These are phyloP conservation scores for Argyrosomus regius DNA, from an alignment of 2,797 vertebrate species.

Conservation along the genomic window DNA sequence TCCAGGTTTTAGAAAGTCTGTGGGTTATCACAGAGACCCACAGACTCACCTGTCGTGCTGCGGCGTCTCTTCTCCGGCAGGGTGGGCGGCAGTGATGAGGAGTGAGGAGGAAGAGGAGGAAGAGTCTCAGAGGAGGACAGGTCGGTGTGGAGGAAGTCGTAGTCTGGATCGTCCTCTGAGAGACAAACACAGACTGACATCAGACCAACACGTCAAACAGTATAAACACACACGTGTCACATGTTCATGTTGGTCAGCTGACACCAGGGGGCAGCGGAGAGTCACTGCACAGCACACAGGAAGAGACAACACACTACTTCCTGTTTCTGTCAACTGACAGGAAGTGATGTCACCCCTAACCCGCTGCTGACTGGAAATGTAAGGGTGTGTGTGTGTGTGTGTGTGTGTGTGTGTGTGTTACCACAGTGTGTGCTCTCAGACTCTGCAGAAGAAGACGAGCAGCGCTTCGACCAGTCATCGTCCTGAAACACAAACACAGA, in stretches of 20 bases:
- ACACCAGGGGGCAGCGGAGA: constrained; percentile 49
- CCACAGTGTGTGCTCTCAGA: constrained; percentile 34
- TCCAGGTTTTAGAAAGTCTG: too few species aligned
- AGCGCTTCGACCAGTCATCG: constrained; percentile 28
- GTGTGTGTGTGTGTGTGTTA: constrained; percentile 44
- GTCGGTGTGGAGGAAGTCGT: constrained; percentile 93
- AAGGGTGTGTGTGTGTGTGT: constrained; percentile 8
- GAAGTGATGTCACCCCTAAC: constrained; percentile 47
- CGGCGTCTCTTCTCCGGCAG: constrained; percentile 93
- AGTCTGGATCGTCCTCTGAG: constrained; percentile 92
- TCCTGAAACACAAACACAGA: constrained; percentile 47
- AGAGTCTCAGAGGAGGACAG: constrained; percentile 89
- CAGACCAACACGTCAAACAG: neutral
- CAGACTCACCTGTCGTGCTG: constrained; percentile 63
- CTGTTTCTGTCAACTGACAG: constrained; percentile 42
- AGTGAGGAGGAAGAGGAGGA: constrained; percentile 73
- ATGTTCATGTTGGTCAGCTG: neutral
- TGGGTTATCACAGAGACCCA: too few species aligned
- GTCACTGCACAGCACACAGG: neutral
- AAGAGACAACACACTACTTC: constrained; percentile 17
- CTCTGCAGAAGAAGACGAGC: constrained; percentile 40
- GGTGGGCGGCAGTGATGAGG: constrained; percentile 83
- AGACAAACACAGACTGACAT: neutral
- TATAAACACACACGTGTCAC: neutral
- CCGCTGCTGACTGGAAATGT: constrained; percentile 25